Conservation (phyloP, 2,797 vertebrate genomes). For the Tangara arthus region DNA sequence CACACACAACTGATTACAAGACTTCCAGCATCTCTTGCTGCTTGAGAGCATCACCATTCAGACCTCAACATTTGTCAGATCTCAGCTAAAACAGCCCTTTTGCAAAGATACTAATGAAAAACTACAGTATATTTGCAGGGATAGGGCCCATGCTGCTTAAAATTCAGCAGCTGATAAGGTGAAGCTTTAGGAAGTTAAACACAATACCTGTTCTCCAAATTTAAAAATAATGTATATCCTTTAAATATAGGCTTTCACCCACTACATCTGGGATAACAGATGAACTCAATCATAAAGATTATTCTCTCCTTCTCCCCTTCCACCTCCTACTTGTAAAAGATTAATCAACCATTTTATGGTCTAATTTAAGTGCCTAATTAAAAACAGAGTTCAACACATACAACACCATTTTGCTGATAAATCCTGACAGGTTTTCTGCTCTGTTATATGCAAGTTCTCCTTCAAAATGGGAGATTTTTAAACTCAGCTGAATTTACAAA, state of each 20-base stretch:
- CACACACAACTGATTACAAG: background rate
- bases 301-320: constrained; percentile 44
- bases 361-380: constrained; percentile 79
- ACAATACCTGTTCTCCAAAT: background rate
- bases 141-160: background rate
- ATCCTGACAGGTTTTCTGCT: constrained; percentile 63
- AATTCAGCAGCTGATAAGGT: background rate
- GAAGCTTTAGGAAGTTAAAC: background rate
- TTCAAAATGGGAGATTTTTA: constrained; percentile 19
- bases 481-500: background rate
- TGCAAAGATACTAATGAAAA: background rate
- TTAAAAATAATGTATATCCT: constrained; percentile 23
- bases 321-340: constrained; percentile 73
- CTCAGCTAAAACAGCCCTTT: background rate
- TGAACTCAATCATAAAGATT: constrained; percentile 64
- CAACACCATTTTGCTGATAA: constrained; percentile 72
- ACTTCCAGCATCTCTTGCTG: background rate
- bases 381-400: constrained; percentile 75
- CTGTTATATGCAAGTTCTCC: constrained; percentile 20
- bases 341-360: constrained; percentile 82
- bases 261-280: constrained; percentile 60
- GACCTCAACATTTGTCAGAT: background rate
- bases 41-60: background rate
- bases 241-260: constrained; percentile 55
- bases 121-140: accelerated